phyloP scores from a whole-genome alignment of 2,113 vertebrate genomes.

The Rousettus leschenaultii region DNA sequence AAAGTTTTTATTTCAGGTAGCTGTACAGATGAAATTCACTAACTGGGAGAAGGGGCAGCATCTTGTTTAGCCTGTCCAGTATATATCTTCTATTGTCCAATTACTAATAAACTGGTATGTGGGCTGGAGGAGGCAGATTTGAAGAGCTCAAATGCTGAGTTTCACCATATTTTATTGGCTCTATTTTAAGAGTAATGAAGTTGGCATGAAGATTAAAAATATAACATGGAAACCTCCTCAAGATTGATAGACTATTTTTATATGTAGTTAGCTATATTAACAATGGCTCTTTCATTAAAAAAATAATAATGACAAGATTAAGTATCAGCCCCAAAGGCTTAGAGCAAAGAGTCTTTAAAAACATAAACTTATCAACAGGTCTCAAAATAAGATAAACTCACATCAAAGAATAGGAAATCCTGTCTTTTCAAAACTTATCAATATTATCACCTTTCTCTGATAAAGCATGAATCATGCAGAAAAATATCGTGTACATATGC shows the following conservation, averaged over 20 bases:
- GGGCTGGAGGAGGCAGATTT: too few species aligned
- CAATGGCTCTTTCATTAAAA: background rate
- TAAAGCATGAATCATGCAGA: background rate
- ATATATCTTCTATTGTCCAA: background rate
- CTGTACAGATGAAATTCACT: background rate
- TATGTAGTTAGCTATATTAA: background rate
- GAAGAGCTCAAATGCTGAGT: background rate
- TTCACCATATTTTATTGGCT: background rate
- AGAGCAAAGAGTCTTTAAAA: conserved; percentile 31
- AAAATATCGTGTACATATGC: background rate
- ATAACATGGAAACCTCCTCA: background rate
- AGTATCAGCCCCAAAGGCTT: background rate
- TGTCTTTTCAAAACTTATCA: background rate
- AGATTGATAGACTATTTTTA: background rate
- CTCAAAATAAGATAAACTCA: conserved; percentile 10
- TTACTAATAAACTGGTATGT: background rate
- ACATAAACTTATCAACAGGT: background rate
- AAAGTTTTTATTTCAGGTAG: background rate
- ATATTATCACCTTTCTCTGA: background rate
- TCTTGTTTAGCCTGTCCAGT: background rate
- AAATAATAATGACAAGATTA: background rate
- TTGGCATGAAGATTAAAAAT: background rate
- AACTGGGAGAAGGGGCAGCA: background rate
- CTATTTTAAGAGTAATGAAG: background rate
- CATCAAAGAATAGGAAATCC: background rate